Evolutionary conservation across 2,113 vertebrate genomes (phyloP).

Genomic region (Misgurnus anguillicaudatus): DNA sequence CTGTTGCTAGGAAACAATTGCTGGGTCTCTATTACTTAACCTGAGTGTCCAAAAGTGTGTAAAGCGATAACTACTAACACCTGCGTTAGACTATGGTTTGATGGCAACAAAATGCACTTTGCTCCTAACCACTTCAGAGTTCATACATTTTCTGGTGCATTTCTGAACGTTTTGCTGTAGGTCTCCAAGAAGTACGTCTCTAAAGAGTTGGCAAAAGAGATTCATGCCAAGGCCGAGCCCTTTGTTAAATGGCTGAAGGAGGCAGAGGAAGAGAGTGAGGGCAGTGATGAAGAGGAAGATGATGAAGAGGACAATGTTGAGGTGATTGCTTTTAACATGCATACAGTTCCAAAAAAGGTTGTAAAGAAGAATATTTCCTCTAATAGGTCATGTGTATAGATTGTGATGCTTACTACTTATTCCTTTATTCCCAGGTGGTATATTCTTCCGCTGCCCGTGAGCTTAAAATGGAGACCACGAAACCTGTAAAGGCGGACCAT

Average conservation of each 20-base stretch:
- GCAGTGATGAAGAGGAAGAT: constrained; percentile 86
- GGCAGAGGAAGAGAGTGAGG: constrained; percentile 96
- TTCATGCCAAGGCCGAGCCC: constrained; percentile 93
- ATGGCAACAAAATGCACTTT: background rate
- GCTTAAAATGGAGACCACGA: constrained; percentile 95
- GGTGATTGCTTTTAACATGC: constrained; percentile 67
- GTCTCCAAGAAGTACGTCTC: constrained; percentile 97
- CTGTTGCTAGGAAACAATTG: constrained; percentile 11
- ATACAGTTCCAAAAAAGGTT: too few relatives aligned
- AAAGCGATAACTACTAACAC: background rate
- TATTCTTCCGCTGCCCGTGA: constrained; percentile 91
- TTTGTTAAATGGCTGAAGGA: constrained; percentile 98
- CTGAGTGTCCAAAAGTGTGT: background rate
- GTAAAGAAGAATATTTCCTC: too few relatives aligned
- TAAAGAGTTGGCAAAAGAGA: constrained; percentile 98
- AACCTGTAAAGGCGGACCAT: constrained; percentile 77
- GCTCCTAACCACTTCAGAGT: too few relatives aligned
- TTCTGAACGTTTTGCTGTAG: constrained; percentile 64
- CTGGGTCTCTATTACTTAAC: background rate
- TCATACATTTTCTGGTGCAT: background rate
- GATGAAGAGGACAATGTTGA: constrained; percentile 89
- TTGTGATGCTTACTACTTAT: background rate
- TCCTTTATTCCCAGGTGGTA: constrained; percentile 81
- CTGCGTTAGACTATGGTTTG: too few relatives aligned
- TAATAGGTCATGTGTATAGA: too few relatives aligned